Base-by-base conservation (phyloP, 2,113 vertebrate species). In the Copsychus sechellarum region DNA sequence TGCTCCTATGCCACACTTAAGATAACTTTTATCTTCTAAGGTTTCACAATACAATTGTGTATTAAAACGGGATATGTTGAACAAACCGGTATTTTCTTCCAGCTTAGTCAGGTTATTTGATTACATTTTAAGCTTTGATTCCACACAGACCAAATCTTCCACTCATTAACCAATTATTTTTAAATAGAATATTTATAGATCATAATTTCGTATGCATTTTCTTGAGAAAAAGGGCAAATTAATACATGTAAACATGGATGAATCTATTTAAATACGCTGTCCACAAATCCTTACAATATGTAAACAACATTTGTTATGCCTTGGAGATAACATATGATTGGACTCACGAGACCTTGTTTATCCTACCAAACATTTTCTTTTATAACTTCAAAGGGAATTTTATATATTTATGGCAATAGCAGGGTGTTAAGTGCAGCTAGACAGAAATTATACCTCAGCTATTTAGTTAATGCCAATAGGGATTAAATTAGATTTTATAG, bases 401-500 rank as follows among this genome's bases (percentile, higher is more conserved):
- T 98, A 92, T 97, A 76, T 96, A 97, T 98, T 98, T 98, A 98
- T 96, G 96, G 96, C 95, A 96, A 93, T 97, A 96, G 96, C 96
- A 93, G 93, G 94, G 96, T 97, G 96, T 98, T 97, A 97, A 98
- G 96, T 96, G 92, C 93, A 97, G 97, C 97, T 97, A 97, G 95
- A 95, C 81, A 94, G 93, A 98, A 98, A 98, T 97, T 97, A 95
- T 97, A 97, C 97, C 95, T 98, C 96, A 94, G 95, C 97, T 97
- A 97, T 98, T 98, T 98, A 92, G 87, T 96, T 98, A 98, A 97
- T 98, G 96, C 97, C 97, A 97, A 69, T 95, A 97, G 96, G 97
- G 97, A 97, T 98, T 98, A 98, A 97, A 98, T 98, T 98, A 96
- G 97, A 97, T 97, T 98, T 98, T 98, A 98, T 97, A 98, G 97